Evolutionary conservation across 2,797 vertebrate genomes (phyloP).

Genomic region (Orestias chungarensis): DNA sequence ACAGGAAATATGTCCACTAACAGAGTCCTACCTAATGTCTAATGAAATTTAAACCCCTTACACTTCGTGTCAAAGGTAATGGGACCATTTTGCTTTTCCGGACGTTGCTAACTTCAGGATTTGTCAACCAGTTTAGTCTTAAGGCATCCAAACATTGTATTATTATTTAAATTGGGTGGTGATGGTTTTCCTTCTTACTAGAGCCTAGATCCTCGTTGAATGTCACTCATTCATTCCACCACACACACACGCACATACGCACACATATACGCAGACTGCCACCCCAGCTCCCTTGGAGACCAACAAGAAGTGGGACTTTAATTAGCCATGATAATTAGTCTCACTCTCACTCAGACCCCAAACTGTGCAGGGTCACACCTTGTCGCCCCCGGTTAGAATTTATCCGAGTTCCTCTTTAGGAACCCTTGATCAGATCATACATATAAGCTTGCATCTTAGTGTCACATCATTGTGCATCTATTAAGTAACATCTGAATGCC

Average conservation of each 20-base stretch:
- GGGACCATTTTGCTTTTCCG: too few relatives aligned
- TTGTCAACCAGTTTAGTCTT: too few relatives aligned
- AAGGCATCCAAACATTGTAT: background rate
- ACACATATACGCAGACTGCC: background rate
- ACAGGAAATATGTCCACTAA: too few relatives aligned
- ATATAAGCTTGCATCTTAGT: background rate
- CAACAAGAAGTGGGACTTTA: conserved; percentile 71
- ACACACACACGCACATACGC: background rate
- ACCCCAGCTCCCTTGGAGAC: conserved; percentile 61
- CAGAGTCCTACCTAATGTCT: too few relatives aligned
- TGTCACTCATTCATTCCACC: conserved; percentile 67
- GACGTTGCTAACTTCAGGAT: too few relatives aligned
- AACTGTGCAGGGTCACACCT: conserved; percentile 46
- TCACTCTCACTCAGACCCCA: conserved; percentile 32
- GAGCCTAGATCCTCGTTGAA: conserved; percentile 25
- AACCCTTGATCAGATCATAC: conserved; percentile 26
- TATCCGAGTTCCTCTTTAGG: conserved; percentile 17
- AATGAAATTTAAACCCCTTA: too few relatives aligned
- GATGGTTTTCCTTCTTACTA: background rate
- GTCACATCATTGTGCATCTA: background rate
- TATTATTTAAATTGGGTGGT: background rate
- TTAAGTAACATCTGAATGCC: background rate
- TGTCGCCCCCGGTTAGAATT: conserved; percentile 35
- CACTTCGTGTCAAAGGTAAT: too few relatives aligned
- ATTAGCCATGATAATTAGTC: conserved; percentile 76